phyloP scores from a whole-genome alignment of 2,113 vertebrate genomes.

The Leptobrachium leishanense region DNA sequence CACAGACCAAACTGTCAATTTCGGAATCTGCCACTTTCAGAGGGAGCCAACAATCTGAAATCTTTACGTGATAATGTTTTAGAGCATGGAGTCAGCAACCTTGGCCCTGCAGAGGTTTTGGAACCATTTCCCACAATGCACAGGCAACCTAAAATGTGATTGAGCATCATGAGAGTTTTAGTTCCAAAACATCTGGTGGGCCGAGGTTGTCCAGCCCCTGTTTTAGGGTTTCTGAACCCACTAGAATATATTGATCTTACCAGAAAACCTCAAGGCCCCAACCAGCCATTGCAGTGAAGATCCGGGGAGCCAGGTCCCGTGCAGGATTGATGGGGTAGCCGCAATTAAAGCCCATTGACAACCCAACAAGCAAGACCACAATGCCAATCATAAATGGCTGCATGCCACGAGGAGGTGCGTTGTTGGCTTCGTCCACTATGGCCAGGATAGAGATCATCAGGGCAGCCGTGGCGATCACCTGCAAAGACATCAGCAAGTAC shows the following conservation, averaged over 20 bases:
- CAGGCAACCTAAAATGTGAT: too few species aligned
- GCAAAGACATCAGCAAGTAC: not conserved
- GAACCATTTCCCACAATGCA: too few species aligned
- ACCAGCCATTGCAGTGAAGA: conserved; percentile 76
- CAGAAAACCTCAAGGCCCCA: conserved; percentile 80
- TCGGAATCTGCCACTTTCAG: too few species aligned
- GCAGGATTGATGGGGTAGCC: conserved; percentile 81
- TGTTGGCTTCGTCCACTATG: conserved; percentile 71
- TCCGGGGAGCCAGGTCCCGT: conserved; percentile 71
- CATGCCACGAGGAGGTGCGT: conserved; percentile 72
- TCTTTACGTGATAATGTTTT: too few species aligned
- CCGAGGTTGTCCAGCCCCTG: too few species aligned
- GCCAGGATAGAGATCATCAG: conserved; percentile 76
- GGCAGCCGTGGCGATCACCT: conserved; percentile 70
- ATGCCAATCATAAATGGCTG: conserved; percentile 74
- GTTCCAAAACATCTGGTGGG: too few species aligned
- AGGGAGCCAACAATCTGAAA: too few species aligned
- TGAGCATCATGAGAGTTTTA: too few species aligned
- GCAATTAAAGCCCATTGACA: conserved; percentile 78
- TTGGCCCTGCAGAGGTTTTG: too few species aligned
- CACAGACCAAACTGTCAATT: too few species aligned
- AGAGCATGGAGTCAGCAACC: too few species aligned
- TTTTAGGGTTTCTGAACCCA: too few species aligned
- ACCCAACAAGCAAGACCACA: conserved; percentile 70
- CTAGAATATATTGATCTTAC: conserved; percentile 53